Percentiles rank a stretch among this genome's conserved stretches.
Conservation (phyloP, 64 coral and sea anemone genomes). For the Astreopora myriophthalma region DNA sequence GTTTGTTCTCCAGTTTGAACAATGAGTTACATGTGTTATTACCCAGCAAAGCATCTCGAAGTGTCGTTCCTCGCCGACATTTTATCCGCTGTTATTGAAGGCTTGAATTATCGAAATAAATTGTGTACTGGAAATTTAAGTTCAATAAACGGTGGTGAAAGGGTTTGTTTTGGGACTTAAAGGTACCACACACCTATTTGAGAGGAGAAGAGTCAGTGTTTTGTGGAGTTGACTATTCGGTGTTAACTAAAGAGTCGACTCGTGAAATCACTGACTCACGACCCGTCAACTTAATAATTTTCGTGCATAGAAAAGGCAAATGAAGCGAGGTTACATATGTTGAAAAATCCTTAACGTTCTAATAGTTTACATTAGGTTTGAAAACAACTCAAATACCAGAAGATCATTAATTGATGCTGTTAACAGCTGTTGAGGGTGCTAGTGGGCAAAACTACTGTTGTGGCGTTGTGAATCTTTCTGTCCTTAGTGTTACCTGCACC, state of each 20-base stretch:
- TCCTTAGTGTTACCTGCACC: neutral
- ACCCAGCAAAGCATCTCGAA: neutral
- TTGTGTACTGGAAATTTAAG: neutral
- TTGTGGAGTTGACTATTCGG: too few species aligned
- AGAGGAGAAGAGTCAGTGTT: neutral
- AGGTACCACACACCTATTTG: neutral
- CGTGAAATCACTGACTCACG: neutral
- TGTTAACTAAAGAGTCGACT: neutral
- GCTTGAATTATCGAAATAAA: too few species aligned
- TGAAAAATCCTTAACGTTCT: neutral
- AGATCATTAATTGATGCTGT: slow-evolving; percentile 38
- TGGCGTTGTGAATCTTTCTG: neutral
- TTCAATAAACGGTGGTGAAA: neutral
- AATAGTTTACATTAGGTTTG: neutral
- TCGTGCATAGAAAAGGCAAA: neutral
- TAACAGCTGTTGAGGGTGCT: slow-evolving; percentile 20
- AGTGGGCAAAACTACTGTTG: neutral
- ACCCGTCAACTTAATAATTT: neutral
- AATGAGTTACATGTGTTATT: neutral
- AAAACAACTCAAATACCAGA: slow-evolving; percentile 39
- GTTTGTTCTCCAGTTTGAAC: neutral
- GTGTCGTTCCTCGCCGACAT: too few species aligned
- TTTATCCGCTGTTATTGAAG: too few species aligned
- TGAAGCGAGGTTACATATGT: neutral
- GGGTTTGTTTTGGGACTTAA: neutral